Evolutionary conservation across 1,140 invertebrate genomes (phyloP).

Genomic region (Whitmania pigra): DNA sequence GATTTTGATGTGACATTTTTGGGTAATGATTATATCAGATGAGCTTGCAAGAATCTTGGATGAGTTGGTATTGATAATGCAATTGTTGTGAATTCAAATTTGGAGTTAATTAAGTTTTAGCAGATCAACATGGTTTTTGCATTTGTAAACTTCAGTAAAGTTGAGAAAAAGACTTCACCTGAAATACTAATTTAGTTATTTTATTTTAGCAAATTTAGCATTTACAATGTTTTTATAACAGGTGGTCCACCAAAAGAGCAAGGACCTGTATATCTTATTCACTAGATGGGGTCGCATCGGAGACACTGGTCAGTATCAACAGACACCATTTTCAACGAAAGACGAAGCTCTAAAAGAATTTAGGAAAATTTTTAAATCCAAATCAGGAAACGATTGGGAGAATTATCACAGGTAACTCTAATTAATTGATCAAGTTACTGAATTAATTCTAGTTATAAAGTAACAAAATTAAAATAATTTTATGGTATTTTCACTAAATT

Average conservation of each 20-base stretch:
- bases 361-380: conserved; percentile 46
- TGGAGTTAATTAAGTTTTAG: not conserved
- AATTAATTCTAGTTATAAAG: not conserved
- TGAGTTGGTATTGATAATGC: not conserved
- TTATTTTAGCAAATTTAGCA: no score
- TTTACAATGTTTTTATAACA: conserved; percentile 26
- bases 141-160: no score
- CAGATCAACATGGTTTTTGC: no score
- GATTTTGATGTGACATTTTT: not conserved
- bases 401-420: conserved; percentile 36
- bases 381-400: conserved; percentile 47
- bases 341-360: conserved; percentile 46
- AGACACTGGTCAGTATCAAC: conserved; percentile 43
- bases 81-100: not conserved
- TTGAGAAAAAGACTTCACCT: no score
- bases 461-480: not conserved
- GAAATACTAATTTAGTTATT: no score
- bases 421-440: not conserved
- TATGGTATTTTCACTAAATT: not conserved
- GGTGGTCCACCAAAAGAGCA: conserved; percentile 42
- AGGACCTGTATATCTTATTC: conserved; percentile 45
- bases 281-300: conserved; percentile 50
- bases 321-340: conserved; percentile 43
- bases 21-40: no score
- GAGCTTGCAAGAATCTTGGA: no score